phyloP scores from a whole-genome alignment of 2,797 vertebrate species.

The Mormyrops attenuatus region DNA sequence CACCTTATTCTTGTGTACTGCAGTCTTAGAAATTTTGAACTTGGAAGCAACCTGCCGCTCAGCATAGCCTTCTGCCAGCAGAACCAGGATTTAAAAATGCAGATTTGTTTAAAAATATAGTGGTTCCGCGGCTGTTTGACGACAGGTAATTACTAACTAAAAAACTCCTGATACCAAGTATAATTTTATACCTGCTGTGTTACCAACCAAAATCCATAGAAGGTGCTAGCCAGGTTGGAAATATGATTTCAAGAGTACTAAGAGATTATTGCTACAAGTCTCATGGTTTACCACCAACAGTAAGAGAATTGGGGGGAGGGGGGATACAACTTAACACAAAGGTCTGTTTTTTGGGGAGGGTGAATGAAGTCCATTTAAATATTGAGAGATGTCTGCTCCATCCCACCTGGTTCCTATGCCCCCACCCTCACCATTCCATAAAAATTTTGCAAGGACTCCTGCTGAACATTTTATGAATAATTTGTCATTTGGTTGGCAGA shows the following conservation, averaged over 20 bases:
- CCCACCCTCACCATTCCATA: background rate
- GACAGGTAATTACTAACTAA: background rate
- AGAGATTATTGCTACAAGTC: background rate
- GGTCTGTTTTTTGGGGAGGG: too few species aligned
- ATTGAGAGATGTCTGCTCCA: background rate
- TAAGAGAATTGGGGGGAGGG: background rate
- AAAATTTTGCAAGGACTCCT: background rate
- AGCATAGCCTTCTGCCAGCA: background rate
- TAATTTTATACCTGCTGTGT: background rate
- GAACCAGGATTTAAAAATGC: background rate
- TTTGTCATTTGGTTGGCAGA: background rate
- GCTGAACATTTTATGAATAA: background rate
- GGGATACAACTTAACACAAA: background rate
- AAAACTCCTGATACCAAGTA: background rate
- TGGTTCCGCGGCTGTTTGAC: background rate
- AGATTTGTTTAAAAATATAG: background rate
- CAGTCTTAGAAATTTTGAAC: too few species aligned
- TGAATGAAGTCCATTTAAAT: background rate
- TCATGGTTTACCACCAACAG: background rate
- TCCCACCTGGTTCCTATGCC: background rate
- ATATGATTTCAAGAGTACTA: background rate
- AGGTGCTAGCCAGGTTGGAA: background rate
- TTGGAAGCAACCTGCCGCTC: background rate
- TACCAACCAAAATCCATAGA: background rate
- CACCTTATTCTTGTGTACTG: too few species aligned